phyloP scores from a whole-genome alignment of 2,797 vertebrate species.

The Tragelaphus eurycerus region DNA sequence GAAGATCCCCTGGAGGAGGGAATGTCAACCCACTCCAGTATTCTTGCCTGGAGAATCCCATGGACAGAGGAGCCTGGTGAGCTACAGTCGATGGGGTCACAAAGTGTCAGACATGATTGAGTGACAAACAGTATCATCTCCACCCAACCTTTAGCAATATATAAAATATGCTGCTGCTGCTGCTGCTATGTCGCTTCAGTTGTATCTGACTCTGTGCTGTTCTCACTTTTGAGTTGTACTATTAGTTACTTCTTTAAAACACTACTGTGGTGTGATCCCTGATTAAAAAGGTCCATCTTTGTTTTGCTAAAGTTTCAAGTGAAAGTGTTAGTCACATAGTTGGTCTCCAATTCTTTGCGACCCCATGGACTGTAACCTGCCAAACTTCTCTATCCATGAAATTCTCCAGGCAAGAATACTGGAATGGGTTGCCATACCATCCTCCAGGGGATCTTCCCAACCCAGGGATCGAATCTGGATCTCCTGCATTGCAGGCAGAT shows the following conservation, averaged over 20 bases:
- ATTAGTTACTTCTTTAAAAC: not conserved
- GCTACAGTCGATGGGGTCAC: not conserved
- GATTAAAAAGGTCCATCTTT: not conserved
- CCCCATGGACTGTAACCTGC: not conserved
- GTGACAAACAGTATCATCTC: not conserved
- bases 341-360: not conserved
- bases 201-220: no score
- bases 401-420: not conserved
- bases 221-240: not conserved
- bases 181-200: no score
- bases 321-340: not conserved
- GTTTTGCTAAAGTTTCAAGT: not conserved
- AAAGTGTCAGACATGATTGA: fast-evolving
- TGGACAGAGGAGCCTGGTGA: no score
- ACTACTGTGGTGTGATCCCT: not conserved
- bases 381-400: not conserved
- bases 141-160: not conserved
- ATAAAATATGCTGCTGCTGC: not conserved
- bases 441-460: not conserved
- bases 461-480: not conserved
- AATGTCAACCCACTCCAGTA: not conserved
- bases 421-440: not conserved
- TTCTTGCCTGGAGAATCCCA: not conserved
- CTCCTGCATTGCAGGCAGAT: not conserved
- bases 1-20: not conserved